Evolutionary conservation across 35 echinoderm and acorn worm genomes (phyloP), one percentile per base, ranked within the genome.

Genomic region (Eucidaris tribuloides): DNA sequence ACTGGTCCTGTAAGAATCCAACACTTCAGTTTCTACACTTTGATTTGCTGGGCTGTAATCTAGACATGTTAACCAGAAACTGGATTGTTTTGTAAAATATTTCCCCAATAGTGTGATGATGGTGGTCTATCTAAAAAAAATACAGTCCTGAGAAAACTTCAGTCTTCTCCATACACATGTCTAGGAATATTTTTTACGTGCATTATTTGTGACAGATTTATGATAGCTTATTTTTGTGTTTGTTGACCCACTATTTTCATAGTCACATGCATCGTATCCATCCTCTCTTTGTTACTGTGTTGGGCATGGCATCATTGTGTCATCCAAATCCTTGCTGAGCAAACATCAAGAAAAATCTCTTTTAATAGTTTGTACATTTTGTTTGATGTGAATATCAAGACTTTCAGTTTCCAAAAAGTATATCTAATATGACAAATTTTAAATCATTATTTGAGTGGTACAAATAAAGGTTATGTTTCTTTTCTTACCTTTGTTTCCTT

Each of bases 1-100:
- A 52, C 40, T 50, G 66, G 15, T 76, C 65, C 58, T 48, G 90
- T 92, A 82, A 87, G 89, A 60, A 22, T 22, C 4, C 14, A 62
- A 49, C 3, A 31, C 64, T 70, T 0, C 17, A 1, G 1, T 70
- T 0, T 34, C 1, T 22, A 24, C 17, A 1, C 2, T 57, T 57
- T 57, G 54, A 19, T 19, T n/a, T 0, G 2, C 25, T 57, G 18
- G 18, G 1, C 54, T 2, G 18, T 2, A 19, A 19, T 57, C 25
- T 57, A 19, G 2, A 19, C 25, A 19, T 2, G 54, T 19, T 17
- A 24, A 24, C 18, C 17, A 57, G 2, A 57, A 24, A 24, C 17
- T 0, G 18, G 54, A 57, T 57, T 1, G 25, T 17, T 24, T 57
- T 2, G 54, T 57, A 19, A n/a, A n/a, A n/a, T 13, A n/a, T 55